Evolutionary conservation across 2,888 invertebrate genomes (phyloP).

Genomic region (Epistrophella euchroma): DNA sequence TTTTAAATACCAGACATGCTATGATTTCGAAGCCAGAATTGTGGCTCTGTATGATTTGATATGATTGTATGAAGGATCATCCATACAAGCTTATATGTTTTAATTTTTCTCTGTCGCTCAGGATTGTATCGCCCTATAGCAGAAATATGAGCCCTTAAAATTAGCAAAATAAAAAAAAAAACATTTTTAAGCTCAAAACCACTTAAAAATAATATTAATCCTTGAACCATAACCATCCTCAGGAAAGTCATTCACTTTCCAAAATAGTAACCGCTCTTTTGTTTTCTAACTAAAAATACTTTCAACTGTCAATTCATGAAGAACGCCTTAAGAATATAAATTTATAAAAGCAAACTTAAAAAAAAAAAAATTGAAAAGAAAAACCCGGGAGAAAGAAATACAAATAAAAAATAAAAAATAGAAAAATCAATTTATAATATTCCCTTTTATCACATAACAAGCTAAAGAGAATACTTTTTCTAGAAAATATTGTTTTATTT

Average conservation of each 20-base stretch:
- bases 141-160: no score
- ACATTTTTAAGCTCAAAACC: no score
- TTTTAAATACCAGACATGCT: no score
- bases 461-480: not conserved
- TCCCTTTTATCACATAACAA: constrained; percentile 48
- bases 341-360: not conserved
- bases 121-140: no score
- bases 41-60: no score
- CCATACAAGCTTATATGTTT: no score
- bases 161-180: no score
- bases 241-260: not conserved
- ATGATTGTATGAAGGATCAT: no score
- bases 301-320: not conserved
- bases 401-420: not conserved
- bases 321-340: not conserved
- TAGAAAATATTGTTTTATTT: constrained; percentile 15
- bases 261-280: not conserved
- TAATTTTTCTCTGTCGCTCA: no score
- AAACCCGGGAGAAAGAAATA: not conserved
- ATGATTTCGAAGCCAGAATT: no score
- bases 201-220: no score
- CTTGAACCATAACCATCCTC: not conserved
- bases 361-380: not conserved
- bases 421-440: not conserved
- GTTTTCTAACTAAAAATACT: not conserved